Evolutionary conservation across 2,797 vertebrate species (phyloP).

Genomic region (Sciurus vulgaris): DNA sequence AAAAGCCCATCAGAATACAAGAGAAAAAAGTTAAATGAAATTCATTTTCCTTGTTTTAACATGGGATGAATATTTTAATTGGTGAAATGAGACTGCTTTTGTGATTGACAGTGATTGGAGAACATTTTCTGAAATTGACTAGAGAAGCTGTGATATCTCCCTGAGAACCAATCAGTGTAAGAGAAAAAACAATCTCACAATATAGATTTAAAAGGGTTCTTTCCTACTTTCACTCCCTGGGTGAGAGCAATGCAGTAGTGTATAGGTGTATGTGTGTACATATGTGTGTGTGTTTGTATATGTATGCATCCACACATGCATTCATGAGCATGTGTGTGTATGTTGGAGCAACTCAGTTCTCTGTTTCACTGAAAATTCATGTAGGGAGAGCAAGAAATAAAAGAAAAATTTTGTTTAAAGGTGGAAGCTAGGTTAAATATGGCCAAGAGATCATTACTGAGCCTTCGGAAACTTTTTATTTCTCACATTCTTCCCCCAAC

Average conservation of each 20-base stretch:
- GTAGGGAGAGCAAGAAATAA: neutral
- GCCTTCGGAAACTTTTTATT: neutral
- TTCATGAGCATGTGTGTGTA: neutral
- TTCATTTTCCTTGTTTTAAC: neutral
- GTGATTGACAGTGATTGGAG: neutral
- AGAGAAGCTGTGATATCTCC: neutral
- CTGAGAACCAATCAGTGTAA: neutral
- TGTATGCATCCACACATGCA: too few relatives aligned
- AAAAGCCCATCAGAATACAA: neutral
- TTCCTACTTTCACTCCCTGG: neutral
- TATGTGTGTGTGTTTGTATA: too few relatives aligned
- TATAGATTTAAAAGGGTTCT: neutral
- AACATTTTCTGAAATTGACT: neutral
- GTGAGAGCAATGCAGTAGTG: neutral
- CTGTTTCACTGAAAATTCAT: conserved; percentile 37
- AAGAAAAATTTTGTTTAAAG: neutral
- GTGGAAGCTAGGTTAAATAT: neutral
- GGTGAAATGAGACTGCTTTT: neutral
- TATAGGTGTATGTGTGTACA: neutral
- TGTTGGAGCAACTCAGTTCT: neutral
- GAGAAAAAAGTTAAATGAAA: conserved; percentile 28
- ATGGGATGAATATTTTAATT: neutral
- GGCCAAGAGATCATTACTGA: neutral
- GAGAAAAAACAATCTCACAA: neutral
- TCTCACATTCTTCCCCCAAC: neutral